These are phyloP conservation scores for Drosophila tsacasi DNA, from an alignment of 1,140 invertebrate species.

Conservation along the genomic window DNA sequence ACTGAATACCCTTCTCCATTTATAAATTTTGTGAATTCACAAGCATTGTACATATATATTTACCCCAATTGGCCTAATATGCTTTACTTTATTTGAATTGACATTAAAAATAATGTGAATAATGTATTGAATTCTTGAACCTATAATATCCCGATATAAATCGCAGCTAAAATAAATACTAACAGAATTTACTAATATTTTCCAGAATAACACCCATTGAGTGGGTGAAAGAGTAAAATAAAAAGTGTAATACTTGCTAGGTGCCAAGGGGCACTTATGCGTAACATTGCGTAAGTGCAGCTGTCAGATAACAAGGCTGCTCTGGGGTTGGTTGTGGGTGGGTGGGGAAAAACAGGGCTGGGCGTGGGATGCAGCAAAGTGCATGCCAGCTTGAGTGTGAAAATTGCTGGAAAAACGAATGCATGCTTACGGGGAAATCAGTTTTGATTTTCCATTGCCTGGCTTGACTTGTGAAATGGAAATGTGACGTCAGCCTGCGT, in stretches of 20 bases:
- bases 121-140: too few relatives aligned
- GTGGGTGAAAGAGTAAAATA: slow-evolving; percentile 11
- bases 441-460: slow-evolving; percentile 41
- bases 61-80: not conserved
- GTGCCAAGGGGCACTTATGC: slow-evolving; percentile 56
- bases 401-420: slow-evolving; percentile 74
- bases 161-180: slow-evolving; percentile 7
- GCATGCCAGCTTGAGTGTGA: slow-evolving; percentile 77
- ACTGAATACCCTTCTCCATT: not conserved
- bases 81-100: not conserved
- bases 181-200: slow-evolving; percentile 24
- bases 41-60: not conserved
- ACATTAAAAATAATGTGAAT: not conserved
- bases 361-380: slow-evolving; percentile 38
- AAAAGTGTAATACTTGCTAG: slow-evolving; percentile 40
- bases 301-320: slow-evolving; percentile 49
- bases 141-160: not conserved
- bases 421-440: slow-evolving; percentile 19
- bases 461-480: slow-evolving; percentile 20
- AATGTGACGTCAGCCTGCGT: slow-evolving; percentile 23
- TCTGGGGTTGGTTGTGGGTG: not conserved
- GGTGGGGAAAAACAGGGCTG: not conserved
- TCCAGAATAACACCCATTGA: slow-evolving; percentile 29
- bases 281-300: slow-evolving; percentile 75
- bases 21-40: not conserved